Base-by-base conservation (phyloP, 2,888 invertebrate genomes). In the Cheilosia vulpina region DNA sequence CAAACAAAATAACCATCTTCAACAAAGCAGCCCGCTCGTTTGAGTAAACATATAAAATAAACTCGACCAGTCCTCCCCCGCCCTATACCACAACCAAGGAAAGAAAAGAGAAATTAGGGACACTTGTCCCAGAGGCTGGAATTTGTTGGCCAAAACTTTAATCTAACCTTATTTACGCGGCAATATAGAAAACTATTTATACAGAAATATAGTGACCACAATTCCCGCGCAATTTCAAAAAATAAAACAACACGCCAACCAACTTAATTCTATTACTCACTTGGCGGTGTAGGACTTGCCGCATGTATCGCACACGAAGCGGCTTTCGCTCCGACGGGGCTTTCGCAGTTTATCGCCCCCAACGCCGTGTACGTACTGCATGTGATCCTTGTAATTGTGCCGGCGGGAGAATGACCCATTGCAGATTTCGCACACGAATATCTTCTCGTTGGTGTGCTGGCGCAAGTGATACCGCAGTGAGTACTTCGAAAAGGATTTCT, bases 401-500 rank as follows among this genome's bases (percentile, higher is more conserved):
- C 94, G 94, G 31, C 96, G 93, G 0, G 94, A 94, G 89, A 96
- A 97, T 82, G 94, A 94, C 0, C 94, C 93, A 0, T 92, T 92
- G 89, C 97, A 97, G 4, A 93, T 89, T 0, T 93, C 91, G 88
- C 97, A 97, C 3, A 93, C 92, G 88, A 94, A 96, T 0, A 95
- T 95, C 79, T 95, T 94, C 89, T 97, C 97, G 34, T 95, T 94
- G 0, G 96, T 96, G 89, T 97, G 97, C 71, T 94, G 93, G 41
- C 95, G 93, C 53, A 97, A 91, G 90, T 97, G 96, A 76, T 94
- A 94, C 1, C 95, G 93, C 17, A 97, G 91, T 0, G 96, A 95
- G 11, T 94, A 92, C 89, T 96, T 96, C 11, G 93, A 92, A 87
- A 95, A 96, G 6, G 90, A 90, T 89, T 95, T 95, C 1, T 94